Conservation (phyloP, 2,113 vertebrate species). For the Mus musculus region GRCm39 chr1:90856001-90856500, state of each 20-base stretch:
- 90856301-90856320: not conserved
- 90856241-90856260: no score
- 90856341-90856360: accelerated
- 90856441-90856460: accelerated
- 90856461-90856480: accelerated
- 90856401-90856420: conserved; percentile 48
- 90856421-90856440: not conserved
- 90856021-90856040: not conserved
- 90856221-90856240: not conserved
- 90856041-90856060: conserved; percentile 92
- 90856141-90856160: conserved; percentile 83
- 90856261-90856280: not conserved
- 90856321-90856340: accelerated
- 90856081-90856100: conserved; percentile 92
- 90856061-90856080: conserved; percentile 96
- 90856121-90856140: conserved; percentile 93
- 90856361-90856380: accelerated
- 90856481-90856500: no score
- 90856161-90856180: not conserved
- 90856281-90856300: not conserved
- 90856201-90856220: not conserved
- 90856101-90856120: conserved; percentile 94
- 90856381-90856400: not conserved
- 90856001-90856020: not conserved
- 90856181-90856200: not conserved